Evolutionary conservation across 2,113 vertebrate species (phyloP).

Genomic region (Lophotis ruficrista): DNA sequence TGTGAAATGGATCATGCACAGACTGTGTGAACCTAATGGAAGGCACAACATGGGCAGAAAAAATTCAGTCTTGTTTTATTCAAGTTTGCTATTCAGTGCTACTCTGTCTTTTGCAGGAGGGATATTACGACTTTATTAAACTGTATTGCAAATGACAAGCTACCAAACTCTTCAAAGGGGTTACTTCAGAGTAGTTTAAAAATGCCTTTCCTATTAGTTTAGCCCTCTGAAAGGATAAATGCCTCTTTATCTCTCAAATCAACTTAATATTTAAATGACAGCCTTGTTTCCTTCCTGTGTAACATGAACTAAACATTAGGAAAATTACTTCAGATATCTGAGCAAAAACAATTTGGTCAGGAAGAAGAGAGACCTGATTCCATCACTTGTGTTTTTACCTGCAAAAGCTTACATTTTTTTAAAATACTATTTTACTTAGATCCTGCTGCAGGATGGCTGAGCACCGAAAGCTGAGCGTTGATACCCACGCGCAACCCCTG

Average conservation of each 20-base stretch:
- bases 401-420: neutral
- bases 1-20: neutral
- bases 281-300: conserved; percentile 9
- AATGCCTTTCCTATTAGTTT: neutral
- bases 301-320: neutral
- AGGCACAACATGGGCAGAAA: neutral
- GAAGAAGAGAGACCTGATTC: neutral
- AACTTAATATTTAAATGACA: neutral
- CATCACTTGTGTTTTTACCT: neutral
- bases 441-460: neutral
- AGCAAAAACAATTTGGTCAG: neutral
- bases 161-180: neutral
- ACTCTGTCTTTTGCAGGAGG: neutral
- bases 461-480: neutral
- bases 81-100: neutral
- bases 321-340: neutral
- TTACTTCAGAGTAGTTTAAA: neutral
- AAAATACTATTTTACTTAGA: neutral
- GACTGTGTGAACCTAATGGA: neutral
- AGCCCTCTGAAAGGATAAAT: neutral
- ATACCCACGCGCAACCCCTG: neutral
- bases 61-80: neutral
- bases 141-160: neutral
- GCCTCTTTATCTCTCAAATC: neutral
- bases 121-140: neutral